Conservation (phyloP, 2,888 invertebrate genomes). For the Ceriagrion tenellum region DNA sequence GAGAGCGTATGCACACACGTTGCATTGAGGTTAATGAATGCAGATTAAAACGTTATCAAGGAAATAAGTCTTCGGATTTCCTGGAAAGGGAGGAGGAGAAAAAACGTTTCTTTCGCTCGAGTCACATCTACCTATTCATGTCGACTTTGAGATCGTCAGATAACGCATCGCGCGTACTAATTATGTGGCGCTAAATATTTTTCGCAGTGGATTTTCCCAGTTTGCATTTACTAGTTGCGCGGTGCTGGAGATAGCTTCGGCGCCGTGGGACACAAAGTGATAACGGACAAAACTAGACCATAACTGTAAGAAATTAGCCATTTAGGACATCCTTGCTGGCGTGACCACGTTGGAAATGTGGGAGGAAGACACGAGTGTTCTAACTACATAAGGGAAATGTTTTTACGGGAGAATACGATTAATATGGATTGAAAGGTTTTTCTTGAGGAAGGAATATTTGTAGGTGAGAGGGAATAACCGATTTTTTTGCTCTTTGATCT, state of each 20-base stretch:
- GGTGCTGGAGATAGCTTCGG: background rate
- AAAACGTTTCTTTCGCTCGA: background rate
- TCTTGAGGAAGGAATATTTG: no score
- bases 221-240: background rate
- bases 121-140: background rate
- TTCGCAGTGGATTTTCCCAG: background rate
- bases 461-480: no score
- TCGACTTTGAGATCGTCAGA: background rate
- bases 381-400: no score
- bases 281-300: no score
- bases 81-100: background rate
- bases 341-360: background rate
- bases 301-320: background rate
- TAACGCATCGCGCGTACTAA: background rate
- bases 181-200: background rate
- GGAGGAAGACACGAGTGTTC: background rate
- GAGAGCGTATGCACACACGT: background rate
- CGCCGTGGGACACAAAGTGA: no score
- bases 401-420: no score
- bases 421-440: no score
- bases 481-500: no score
- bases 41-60: slow-evolving; percentile 3
- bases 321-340: background rate
- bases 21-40: slow-evolving; percentile 24
- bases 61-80: background rate